Evolutionary conservation across 2,113 vertebrate genomes (phyloP), one percentile per base, ranked within the genome.

Genomic region (Charadrius vociferus): DNA sequence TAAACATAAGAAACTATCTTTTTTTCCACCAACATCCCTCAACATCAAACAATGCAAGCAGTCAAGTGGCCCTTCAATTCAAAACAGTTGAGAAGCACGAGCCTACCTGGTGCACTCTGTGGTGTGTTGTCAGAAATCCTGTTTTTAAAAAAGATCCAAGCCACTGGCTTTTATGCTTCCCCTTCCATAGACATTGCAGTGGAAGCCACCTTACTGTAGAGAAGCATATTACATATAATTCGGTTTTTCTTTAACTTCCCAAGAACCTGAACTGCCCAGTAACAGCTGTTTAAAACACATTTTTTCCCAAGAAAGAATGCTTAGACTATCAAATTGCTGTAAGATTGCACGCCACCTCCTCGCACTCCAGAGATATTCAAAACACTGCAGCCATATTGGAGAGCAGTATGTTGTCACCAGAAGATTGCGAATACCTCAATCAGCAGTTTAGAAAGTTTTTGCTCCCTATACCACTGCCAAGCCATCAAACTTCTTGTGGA

Each of bases 221-320:
- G 30, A 61, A 88, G 10, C 4, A 22, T 47, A 1, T 39, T 56
- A 67, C 2, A 22, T 7, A 52, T 16, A 41, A 70, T 19, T 32
- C 41, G 18, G 4, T 17, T 94, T 55, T 53, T 43, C 7, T 61
- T 78, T 59, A 70, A 41, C 47, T 47, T 80, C 37, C 36, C 24
- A 39, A 81, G 41, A 89, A 63, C 23, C 3, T 3, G 2, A 79
- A 36, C 15, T 36, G 32, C 41, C 18, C 0, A 0, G 4, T 43
- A 77, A 80, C 7, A 66, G 20, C n/a, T 58, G 34, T 30, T 21
- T 45, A 72, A 52, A 84, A 50, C 30, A 70, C 8, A 32, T 32
- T 85, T 47, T 68, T 74, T 58, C 59, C 29, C 12, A 52, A 74
- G 24, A 77, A 20, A 52, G 16, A 79, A n/a, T 18, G 8, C 20